These are phyloP conservation scores for Opisthocomus hoazin DNA, from an alignment of 2,113 vertebrate species.

Conservation along the genomic window DNA sequence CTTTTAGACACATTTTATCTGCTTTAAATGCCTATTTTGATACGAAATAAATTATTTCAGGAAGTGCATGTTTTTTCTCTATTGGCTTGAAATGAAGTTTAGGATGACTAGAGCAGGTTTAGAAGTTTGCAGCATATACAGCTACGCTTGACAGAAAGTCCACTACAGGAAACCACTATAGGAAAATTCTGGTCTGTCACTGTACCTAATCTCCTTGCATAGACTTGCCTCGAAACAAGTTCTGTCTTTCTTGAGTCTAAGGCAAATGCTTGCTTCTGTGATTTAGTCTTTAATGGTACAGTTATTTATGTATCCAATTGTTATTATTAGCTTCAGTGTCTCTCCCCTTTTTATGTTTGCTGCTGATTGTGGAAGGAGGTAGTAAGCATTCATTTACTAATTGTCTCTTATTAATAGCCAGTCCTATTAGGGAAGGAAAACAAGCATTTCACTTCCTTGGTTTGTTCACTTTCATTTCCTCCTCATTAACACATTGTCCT, in stretches of 20 bases:
- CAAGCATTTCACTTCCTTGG: neutral
- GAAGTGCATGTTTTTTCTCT: neutral
- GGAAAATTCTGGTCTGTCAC: neutral
- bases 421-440: conserved; percentile 7
- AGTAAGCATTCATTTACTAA: conserved; percentile 43
- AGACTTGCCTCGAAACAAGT: neutral
- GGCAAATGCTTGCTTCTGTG: neutral
- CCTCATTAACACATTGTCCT: neutral
- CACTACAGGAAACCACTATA: neutral
- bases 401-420: conserved; percentile 38
- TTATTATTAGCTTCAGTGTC: conserved; percentile 5
- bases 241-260: neutral
- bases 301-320: neutral
- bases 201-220: neutral
- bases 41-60: neutral
- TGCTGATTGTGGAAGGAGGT: conserved; percentile 44
- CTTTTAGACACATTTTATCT: neutral
- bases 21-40: neutral
- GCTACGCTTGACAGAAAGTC: neutral
- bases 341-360: neutral
- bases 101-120: neutral
- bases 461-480: conserved; percentile 35
- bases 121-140: neutral
- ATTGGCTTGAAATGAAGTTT: neutral
- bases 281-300: neutral